A percentile compares a stretch with the other conserved stretches of the same genome.
phyloP scores from a whole-genome alignment of 2,797 vertebrate genomes.

The Lagorchestes hirsutus region DNA sequence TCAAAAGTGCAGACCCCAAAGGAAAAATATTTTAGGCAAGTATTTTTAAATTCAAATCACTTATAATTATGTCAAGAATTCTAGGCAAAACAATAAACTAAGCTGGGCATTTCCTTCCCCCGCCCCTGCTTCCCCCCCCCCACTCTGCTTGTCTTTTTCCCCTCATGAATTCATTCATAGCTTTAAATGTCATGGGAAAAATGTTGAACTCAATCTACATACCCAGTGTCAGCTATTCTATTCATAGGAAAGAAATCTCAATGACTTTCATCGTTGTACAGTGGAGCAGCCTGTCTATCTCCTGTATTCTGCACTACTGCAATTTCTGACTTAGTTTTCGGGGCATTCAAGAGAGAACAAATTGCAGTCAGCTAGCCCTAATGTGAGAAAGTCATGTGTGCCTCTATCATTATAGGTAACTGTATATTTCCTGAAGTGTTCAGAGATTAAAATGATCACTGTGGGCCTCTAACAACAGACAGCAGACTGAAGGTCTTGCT shows the following conservation, averaged over 20 bases:
- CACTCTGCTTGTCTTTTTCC: no score
- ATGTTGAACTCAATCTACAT: neutral
- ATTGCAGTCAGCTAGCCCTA: neutral
- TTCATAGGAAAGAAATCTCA: constrained; percentile 13
- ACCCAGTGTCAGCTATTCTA: neutral
- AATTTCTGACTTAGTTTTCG: neutral
- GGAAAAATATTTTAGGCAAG: neutral
- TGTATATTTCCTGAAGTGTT: neutral
- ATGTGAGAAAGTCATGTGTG: neutral
- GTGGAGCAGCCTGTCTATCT: neutral
- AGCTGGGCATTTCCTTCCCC: neutral
- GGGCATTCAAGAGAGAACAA: neutral
- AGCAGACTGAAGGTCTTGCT: neutral
- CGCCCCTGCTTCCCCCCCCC: fast-evolving
- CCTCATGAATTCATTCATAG: neutral
- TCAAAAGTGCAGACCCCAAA: neutral
- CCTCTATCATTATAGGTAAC: neutral
- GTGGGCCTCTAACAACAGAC: neutral
- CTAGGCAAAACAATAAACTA: neutral
- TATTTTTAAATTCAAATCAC: neutral
- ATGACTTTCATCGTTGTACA: neutral
- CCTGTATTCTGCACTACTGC: constrained; percentile 13
- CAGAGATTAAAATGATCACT: neutral
- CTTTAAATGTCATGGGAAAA: constrained; percentile 33
- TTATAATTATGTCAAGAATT: neutral